Conservation (phyloP, 1,140 invertebrate species). For the Antheraea mylitta region DNA sequence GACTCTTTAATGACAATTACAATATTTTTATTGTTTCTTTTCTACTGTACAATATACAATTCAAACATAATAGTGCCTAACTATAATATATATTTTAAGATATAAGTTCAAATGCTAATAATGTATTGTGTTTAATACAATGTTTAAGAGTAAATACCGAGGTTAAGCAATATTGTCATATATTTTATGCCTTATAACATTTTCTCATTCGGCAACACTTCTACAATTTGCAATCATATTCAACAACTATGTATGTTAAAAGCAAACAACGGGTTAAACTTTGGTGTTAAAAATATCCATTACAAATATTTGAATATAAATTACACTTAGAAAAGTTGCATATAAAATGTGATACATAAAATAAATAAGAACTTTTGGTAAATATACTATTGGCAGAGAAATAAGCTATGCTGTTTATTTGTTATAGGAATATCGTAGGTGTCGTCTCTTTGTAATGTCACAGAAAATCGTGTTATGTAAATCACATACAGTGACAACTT, state of each 20-base stretch:
- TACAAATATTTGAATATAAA: too few relatives aligned
- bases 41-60: too few relatives aligned
- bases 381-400: not conserved
- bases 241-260: too few relatives aligned
- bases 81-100: too few relatives aligned
- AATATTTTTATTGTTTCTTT: too few relatives aligned
- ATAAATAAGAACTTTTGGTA: not conserved
- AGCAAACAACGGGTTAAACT: too few relatives aligned
- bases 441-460: not conserved
- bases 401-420: not conserved
- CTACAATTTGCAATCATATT: not conserved
- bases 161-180: not conserved
- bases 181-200: not conserved
- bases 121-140: too few relatives aligned
- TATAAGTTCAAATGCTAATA: not conserved
- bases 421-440: not conserved
- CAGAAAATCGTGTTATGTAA: conserved; percentile 21
- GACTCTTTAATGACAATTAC: too few relatives aligned
- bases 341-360: too few relatives aligned
- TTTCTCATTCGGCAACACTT: not conserved
- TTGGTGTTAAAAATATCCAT: too few relatives aligned
- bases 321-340: too few relatives aligned
- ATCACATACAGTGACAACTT: conserved; percentile 19
- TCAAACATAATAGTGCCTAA: too few relatives aligned
- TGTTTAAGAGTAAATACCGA: not conserved